Evolutionary conservation across 2,888 invertebrate genomes (phyloP), one percentile per base, ranked within the genome.

Genomic region (Ethmia dodecea): DNA sequence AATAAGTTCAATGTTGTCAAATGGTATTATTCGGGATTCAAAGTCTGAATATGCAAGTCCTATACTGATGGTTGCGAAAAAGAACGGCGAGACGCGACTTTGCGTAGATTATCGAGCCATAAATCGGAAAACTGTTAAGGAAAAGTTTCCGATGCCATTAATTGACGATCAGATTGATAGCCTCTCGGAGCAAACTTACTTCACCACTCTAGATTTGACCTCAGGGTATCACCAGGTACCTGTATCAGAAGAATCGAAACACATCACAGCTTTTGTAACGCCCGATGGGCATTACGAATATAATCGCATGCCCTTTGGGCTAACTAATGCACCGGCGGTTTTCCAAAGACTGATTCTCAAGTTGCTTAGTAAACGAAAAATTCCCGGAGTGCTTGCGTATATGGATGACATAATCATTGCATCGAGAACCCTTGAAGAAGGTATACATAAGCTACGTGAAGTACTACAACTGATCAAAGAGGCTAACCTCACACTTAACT

Each of bases 381-480:
- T 27, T 3, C 12, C 12, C 3, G 13, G 27, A 6, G 11, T 27
- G 12, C n/a, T 27, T 5, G 13, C 27, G 10, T 29, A 29, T 15
- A 28, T 28, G 15, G 28, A 28, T n/a, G 28, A 28, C 28, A 15
- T 28, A 13, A 13, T 28, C 5, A 15, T 28, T 8, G 3, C 15
- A 15, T 13, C 28, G 2, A 13, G 15, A 2, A 10, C 28, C n/a
- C 6, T 28, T 4, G 12, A 15, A 5, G 30, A 35, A 10, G 30
- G 35, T 18, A 8, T 35, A 14, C 13, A 18, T 5, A 9, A 28
- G 3, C 9, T 35, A n/a, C 26, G 24, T 11, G n/a, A 31, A 12
- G 16, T 36, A 5, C n/a, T 36, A 3, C n/a, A n/a, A n/a, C n/a
- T 35, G 15, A 28, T 32, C 10, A 29, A 30, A 18, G 13, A 39